phyloP scores from a whole-genome alignment of 2,113 vertebrate genomes.

The Corynorhinus townsendii region DNA sequence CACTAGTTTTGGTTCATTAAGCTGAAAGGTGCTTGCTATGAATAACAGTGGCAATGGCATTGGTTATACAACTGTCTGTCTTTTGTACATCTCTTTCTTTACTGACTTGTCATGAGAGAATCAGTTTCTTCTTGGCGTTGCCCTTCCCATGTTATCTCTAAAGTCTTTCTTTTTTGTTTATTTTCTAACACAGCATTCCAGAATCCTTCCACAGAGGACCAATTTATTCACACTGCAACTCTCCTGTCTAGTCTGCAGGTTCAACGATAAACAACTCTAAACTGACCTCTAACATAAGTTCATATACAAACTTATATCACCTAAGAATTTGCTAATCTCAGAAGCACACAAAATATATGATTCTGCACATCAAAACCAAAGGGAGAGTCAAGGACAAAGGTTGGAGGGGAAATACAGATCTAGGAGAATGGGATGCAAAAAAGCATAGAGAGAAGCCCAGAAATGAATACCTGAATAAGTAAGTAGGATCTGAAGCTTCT shows the following conservation, averaged over 20 bases:
- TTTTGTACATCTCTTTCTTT: not conserved
- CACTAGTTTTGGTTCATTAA: slow-evolving; percentile 1
- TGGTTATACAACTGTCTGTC: not conserved
- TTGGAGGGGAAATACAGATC: not conserved
- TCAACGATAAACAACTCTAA: not conserved
- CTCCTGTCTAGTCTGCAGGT: not conserved
- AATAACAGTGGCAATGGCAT: not conserved
- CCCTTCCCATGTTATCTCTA: not conserved
- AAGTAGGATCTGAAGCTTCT: not conserved
- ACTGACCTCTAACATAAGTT: not conserved
- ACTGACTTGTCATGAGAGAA: not conserved
- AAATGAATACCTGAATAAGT: not conserved
- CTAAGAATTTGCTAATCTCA: not conserved
- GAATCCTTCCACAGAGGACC: not conserved
- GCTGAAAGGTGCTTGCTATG: not conserved
- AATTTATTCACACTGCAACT: not conserved
- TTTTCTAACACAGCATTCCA: not conserved
- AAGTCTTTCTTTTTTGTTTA: not conserved
- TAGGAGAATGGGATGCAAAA: not conserved
- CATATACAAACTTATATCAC: not conserved
- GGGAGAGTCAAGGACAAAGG: not conserved
- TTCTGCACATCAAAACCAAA: not conserved
- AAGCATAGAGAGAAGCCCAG: not conserved
- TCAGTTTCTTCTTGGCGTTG: not conserved
- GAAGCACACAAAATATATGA: not conserved